These are phyloP conservation scores for Elephantulus edwardii DNA, from an alignment of 2,113 vertebrate genomes.

Conservation along the genomic window DNA sequence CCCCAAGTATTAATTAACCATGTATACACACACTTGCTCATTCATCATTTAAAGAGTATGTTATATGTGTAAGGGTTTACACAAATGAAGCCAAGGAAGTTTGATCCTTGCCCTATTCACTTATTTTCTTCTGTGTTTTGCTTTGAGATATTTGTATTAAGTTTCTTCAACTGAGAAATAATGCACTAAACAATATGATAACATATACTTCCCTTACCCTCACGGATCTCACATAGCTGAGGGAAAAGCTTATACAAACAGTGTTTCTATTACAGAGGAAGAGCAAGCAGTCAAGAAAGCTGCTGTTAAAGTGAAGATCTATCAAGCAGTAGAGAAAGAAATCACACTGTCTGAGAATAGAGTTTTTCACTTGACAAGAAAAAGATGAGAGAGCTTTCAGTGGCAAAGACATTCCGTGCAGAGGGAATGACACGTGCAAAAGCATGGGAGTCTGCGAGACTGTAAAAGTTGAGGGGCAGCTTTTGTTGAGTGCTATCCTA, in stretches of 20 bases:
- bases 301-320: neutral
- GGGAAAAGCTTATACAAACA: neutral
- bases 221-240: constrained; percentile 8
- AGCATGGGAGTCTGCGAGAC: neutral
- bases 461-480: neutral
- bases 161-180: neutral
- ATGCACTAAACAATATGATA: neutral
- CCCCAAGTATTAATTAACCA: neutral
- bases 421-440: neutral
- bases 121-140: neutral
- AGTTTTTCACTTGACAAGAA: constrained; percentile 21
- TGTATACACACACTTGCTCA: neutral
- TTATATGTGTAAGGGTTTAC: neutral
- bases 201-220: neutral
- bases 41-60: neutral
- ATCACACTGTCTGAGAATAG: neutral
- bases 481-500: neutral
- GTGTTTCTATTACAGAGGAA: neutral
- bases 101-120: neutral
- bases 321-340: neutral
- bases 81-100: neutral
- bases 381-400: neutral
- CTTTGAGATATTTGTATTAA: neutral
- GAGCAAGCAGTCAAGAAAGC: neutral
- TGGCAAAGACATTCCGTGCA: neutral